These are phyloP conservation scores for Emys orbicularis DNA, from an alignment of 2,797 vertebrate species.

Conservation along the genomic window DNA sequence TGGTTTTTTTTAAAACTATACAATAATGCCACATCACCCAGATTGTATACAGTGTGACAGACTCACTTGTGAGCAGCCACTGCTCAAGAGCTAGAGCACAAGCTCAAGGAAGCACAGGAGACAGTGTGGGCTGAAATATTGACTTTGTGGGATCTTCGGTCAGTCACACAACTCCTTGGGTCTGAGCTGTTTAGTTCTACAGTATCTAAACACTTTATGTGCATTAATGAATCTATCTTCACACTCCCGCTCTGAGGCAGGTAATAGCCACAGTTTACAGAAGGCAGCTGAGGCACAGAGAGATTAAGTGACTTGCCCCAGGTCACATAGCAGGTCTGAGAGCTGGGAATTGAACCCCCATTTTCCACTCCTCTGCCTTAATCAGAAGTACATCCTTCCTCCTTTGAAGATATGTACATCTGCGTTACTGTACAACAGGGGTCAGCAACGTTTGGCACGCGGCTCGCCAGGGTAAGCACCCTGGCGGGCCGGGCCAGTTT, in stretches of 20 bases:
- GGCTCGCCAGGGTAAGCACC: no score
- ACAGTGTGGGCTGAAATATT: background rate
- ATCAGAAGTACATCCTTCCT: background rate
- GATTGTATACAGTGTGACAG: background rate
- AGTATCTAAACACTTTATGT: background rate
- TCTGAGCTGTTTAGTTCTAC: background rate
- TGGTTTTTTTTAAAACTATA: conserved; percentile 17
- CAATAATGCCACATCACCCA: background rate
- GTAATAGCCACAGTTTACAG: background rate
- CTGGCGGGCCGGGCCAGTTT: no score
- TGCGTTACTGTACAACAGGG: background rate
- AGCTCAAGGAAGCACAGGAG: background rate
- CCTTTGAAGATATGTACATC: background rate
- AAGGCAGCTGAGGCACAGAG: background rate
- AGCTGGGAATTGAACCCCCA: background rate
- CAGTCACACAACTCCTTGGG: background rate
- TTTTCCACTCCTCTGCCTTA: background rate
- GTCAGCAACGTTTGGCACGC: no score
- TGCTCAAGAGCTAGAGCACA: background rate
- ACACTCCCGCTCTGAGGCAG: background rate
- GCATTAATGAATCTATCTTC: background rate
- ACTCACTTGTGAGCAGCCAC: background rate
- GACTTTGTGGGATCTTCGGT: background rate
- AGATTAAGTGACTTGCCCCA: background rate
- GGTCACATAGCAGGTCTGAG: background rate